phyloP scores from a whole-genome alignment of 2,888 invertebrate genomes.

The Acanthococcus lagerstroemiae region DNA sequence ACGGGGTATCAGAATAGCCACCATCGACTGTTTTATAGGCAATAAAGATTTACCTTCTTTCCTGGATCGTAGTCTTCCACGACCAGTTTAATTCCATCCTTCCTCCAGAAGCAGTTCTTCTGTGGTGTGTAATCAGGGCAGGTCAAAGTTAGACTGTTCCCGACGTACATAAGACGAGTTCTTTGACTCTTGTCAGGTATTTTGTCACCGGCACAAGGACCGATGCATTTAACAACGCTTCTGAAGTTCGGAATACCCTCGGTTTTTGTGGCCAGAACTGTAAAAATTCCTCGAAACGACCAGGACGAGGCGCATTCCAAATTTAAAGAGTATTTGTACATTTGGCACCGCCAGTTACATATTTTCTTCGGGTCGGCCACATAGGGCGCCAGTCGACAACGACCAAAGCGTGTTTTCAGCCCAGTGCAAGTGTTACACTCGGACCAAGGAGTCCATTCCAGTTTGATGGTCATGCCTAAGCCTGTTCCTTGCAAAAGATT shows the following conservation, averaged over 20 bases:
- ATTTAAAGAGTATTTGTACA: slow-evolving; percentile 1
- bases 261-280: neutral
- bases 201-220: neutral
- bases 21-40: no score
- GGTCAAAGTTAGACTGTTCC: neutral
- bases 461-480: neutral
- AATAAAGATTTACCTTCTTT: neutral
- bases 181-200: neutral
- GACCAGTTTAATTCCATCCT: neutral
- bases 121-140: neutral
- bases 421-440: neutral
- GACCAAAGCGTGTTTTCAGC: slow-evolving; percentile 4
- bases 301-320: slow-evolving; percentile 1
- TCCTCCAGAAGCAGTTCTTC: neutral
- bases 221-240: slow-evolving; percentile 3
- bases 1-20: no score
- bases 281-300: neutral
- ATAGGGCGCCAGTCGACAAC: slow-evolving; percentile 1
- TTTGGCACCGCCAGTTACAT: neutral
- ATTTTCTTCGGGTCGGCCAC: neutral
- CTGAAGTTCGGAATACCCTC: neutral
- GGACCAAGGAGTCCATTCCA: slow-evolving; percentile 4
- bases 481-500: neutral
- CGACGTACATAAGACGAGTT: neutral
- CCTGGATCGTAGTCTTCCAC: neutral